phyloP scores from a whole-genome alignment of 2,888 invertebrate genomes.

The Holacanthella duospinosa region DNA sequence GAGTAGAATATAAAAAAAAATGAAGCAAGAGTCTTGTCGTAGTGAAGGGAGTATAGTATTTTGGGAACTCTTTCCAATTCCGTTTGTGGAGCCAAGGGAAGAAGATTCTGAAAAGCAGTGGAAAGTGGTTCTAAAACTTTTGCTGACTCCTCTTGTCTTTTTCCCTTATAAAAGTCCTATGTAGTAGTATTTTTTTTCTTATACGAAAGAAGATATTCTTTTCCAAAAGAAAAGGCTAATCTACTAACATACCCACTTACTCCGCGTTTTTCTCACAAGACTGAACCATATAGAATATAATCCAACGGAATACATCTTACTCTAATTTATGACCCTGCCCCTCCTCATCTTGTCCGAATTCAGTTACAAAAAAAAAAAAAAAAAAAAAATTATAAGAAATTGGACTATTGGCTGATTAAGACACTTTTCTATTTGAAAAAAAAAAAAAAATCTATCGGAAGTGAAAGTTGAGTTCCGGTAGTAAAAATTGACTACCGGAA shows the following conservation, averaged over 20 bases:
- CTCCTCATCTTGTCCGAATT: background rate
- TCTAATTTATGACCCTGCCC: background rate
- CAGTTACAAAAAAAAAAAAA: too few species aligned
- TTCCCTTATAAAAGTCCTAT: background rate
- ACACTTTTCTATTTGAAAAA: background rate
- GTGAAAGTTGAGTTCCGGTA: too few species aligned
- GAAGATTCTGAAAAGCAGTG: background rate
- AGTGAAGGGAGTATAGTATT: background rate
- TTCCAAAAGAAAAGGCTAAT: background rate
- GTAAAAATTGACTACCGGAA: too few species aligned
- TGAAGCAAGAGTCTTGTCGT: background rate
- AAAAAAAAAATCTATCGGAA: too few species aligned
- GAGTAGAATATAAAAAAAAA: background rate
- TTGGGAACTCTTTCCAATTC: background rate
- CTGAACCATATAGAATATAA: constrained; percentile 1
- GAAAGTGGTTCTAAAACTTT: background rate
- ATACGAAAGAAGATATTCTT: background rate
- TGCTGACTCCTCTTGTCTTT: constrained; percentile 3
- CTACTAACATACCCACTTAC: constrained; percentile 5
- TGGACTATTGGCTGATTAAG: background rate
- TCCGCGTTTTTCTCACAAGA: constrained; percentile 1
- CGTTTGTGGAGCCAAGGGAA: background rate
- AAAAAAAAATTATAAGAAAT: background rate
- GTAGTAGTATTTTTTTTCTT: background rate
- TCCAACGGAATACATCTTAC: background rate